phyloP scores from a whole-genome alignment of 2,888 invertebrate species.

The Molanna angustata region DNA sequence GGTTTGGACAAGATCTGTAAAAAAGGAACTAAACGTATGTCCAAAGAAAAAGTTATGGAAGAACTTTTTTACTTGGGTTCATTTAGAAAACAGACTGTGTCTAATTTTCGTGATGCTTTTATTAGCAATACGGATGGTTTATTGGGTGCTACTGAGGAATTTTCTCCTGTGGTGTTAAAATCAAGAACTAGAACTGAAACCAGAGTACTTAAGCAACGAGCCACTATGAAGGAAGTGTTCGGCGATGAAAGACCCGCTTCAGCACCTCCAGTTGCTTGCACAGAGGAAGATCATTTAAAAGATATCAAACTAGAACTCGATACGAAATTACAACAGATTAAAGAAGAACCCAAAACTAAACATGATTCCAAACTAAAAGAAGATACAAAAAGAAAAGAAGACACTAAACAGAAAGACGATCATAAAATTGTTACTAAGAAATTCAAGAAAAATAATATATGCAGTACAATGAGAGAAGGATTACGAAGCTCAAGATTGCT shows the following conservation, averaged over 20 bases:
- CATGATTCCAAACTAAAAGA: constrained; percentile 12
- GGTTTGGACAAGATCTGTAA: constrained; percentile 43
- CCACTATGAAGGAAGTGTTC: constrained; percentile 79
- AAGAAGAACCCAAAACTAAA: constrained; percentile 20
- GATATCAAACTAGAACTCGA: constrained; percentile 41
- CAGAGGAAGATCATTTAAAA: constrained; percentile 45
- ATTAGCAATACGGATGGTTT: constrained; percentile 60
- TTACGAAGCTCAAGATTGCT: constrained; percentile 50
- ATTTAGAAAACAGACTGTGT: constrained; percentile 67
- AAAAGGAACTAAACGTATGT: constrained; percentile 46
- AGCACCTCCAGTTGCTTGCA: constrained; percentile 69
- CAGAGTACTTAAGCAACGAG: constrained; percentile 67
- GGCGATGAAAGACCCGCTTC: constrained; percentile 76
- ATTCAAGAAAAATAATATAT: constrained; percentile 40
- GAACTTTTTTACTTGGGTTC: constrained; percentile 61
- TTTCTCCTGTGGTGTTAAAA: constrained; percentile 69
- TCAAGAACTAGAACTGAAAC: constrained; percentile 75
- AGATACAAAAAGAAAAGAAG: not conserved
- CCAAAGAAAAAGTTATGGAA: constrained; percentile 53
- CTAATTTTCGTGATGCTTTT: constrained; percentile 65
- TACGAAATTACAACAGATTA: constrained; percentile 37
- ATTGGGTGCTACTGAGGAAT: constrained; percentile 58
- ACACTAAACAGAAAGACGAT: not conserved
- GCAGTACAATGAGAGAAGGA: constrained; percentile 51
- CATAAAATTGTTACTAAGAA: constrained; percentile 39